Conservation (phyloP, 2,888 invertebrate species). For the Lysandra coridon region DNA sequence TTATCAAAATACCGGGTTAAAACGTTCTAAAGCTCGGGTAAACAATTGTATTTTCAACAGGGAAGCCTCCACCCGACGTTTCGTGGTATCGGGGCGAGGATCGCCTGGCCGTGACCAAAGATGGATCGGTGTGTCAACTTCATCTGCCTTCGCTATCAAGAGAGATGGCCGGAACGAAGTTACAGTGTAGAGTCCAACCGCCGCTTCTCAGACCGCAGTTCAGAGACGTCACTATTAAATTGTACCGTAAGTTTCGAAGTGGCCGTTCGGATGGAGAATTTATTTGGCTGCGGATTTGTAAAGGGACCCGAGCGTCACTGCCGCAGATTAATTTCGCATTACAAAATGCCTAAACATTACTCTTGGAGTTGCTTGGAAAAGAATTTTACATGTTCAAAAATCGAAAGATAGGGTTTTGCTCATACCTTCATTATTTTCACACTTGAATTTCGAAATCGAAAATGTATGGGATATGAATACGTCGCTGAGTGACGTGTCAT, state of each 20-base stretch:
- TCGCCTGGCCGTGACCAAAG: slow-evolving; percentile 87
- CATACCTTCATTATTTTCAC: too few relatives aligned
- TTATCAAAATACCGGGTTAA: neutral
- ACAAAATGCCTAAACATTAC: neutral
- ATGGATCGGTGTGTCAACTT: slow-evolving; percentile 87
- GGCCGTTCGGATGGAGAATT: neutral
- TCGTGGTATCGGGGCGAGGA: slow-evolving; percentile 91
- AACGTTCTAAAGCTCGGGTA: slow-evolving; percentile 3
- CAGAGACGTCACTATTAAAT: slow-evolving; percentile 88
- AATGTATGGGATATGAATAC: neutral
- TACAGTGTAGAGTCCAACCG: slow-evolving; percentile 89
- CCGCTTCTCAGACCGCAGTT: slow-evolving; percentile 84
- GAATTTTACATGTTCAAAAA: too few relatives aligned
- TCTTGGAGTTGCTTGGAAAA: neutral
- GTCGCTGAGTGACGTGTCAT: neutral
- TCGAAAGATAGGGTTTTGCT: too few relatives aligned
- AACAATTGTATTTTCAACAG: slow-evolving; percentile 62
- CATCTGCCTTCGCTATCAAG: slow-evolving; percentile 86
- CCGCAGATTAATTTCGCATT: neutral
- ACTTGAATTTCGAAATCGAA: too few relatives aligned
- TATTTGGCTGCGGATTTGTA: slow-evolving; percentile 32
- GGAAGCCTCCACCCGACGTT: slow-evolving; percentile 89
- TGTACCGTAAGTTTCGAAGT: slow-evolving; percentile 80
- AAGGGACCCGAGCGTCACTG: neutral
- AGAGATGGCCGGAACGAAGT: slow-evolving; percentile 85